phyloP scores from a whole-genome alignment of 2,113 vertebrate species.

The Callopanchax toddi region DNA sequence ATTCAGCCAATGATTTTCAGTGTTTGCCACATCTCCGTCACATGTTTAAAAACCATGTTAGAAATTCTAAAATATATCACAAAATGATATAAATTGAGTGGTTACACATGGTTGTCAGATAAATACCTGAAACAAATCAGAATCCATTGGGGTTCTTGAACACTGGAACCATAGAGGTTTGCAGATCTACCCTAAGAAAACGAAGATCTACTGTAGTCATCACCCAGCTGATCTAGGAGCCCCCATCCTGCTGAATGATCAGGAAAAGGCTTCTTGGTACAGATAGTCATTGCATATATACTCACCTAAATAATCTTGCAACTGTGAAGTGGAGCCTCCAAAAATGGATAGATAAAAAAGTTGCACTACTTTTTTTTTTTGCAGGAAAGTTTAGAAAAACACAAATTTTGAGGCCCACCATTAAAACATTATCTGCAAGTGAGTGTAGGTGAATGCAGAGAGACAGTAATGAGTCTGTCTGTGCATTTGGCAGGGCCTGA shows the following conservation, averaged over 20 bases:
- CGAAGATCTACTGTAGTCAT: too few species aligned
- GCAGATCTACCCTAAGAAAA: background rate
- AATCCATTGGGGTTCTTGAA: background rate
- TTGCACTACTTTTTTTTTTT: background rate
- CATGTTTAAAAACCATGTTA: too few species aligned
- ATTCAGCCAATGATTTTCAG: too few species aligned
- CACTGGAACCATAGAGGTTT: background rate
- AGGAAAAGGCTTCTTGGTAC: background rate
- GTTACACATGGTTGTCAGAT: too few species aligned
- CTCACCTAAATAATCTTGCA: background rate
- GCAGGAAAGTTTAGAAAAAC: background rate
- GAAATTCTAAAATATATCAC: too few species aligned
- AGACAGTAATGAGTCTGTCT: constrained; percentile 59
- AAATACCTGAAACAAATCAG: too few species aligned
- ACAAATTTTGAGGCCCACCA: constrained; percentile 14
- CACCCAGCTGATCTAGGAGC: too few species aligned
- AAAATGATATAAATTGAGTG: too few species aligned
- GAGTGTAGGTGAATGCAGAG: constrained; percentile 31
- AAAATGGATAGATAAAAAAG: background rate
- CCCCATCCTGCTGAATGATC: too few species aligned
- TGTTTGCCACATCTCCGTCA: too few species aligned
- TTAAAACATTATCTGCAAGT: constrained; percentile 4
- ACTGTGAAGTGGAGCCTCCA: background rate
- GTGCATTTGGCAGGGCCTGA: constrained; percentile 57
- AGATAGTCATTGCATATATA: background rate